These are phyloP conservation scores for Euplagia quadripunctaria DNA, from an alignment of 2,888 invertebrate genomes.

Conservation along the genomic window DNA sequence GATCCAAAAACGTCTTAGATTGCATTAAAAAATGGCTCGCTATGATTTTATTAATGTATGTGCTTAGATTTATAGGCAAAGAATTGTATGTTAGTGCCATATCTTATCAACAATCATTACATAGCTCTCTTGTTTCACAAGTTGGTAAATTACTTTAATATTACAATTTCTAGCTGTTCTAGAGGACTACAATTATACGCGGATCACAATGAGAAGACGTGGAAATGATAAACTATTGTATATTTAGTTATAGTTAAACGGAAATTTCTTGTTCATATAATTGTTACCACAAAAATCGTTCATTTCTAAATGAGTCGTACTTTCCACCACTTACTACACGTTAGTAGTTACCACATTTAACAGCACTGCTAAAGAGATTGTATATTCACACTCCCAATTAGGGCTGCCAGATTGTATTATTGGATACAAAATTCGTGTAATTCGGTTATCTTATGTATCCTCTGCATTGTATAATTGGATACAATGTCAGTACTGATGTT, in stretches of 20 bases:
- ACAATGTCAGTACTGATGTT: too few relatives aligned
- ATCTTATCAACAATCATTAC: conserved; percentile 30
- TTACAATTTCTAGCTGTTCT: conserved; percentile 53
- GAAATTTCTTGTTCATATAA: neutral
- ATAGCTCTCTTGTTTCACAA: conserved; percentile 22
- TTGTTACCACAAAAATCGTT: neutral
- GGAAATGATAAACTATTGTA: neutral
- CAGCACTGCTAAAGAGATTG: too few relatives aligned
- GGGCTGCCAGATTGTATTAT: too few relatives aligned
- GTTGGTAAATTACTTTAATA: conserved; percentile 40
- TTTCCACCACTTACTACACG: too few relatives aligned
- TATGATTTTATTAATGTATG: conserved; percentile 1
- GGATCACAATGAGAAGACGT: conserved; percentile 25
- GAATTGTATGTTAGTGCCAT: conserved; percentile 25
- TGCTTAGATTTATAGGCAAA: conserved; percentile 2
- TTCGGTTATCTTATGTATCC: too few relatives aligned
- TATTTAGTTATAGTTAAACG: neutral
- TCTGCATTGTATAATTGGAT: too few relatives aligned
- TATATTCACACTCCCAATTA: too few relatives aligned
- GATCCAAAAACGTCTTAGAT: neutral
- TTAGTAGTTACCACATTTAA: too few relatives aligned
- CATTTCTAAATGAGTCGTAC: too few relatives aligned
- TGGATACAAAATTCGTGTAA: too few relatives aligned
- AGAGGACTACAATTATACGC: conserved; percentile 33
- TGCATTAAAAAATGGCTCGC: neutral